Conservation (phyloP, 2,888 invertebrate species). For the Sarcophaga carnaria region DNA sequence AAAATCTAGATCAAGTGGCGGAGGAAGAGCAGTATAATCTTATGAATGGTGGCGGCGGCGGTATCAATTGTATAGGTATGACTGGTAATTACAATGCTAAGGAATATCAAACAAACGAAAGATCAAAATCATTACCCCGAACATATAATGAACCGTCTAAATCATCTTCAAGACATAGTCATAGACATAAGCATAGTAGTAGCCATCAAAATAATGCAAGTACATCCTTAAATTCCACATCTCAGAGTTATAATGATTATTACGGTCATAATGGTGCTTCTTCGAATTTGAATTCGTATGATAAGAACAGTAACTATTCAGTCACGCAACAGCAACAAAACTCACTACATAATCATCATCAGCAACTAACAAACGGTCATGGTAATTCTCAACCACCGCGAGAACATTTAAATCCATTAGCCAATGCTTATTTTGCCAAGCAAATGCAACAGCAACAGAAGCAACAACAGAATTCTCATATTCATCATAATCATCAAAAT, state of each 20-base stretch:
- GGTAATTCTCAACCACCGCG: conserved; percentile 66
- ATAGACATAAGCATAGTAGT: conserved; percentile 72
- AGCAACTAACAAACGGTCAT: conserved; percentile 69
- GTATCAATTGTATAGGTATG: conserved; percentile 15
- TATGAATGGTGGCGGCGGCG: conserved; percentile 64
- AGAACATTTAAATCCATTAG: conserved; percentile 77
- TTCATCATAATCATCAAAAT: conserved; percentile 54
- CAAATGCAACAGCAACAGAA: conserved; percentile 75
- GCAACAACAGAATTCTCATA: conserved; percentile 65
- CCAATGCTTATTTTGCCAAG: conserved; percentile 79
- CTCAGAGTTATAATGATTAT: conserved; percentile 71
- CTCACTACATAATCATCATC: conserved; percentile 75
- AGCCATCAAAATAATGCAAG: conserved; percentile 72
- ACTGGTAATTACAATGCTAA: conserved; percentile 71
- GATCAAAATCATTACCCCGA: conserved; percentile 84
- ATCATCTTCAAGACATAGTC: conserved; percentile 69
- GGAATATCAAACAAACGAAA: conserved; percentile 76
- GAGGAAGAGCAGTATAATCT: conserved; percentile 79
- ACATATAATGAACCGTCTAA: conserved; percentile 78
- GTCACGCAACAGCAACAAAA: conserved; percentile 71
- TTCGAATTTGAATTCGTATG: conserved; percentile 72
- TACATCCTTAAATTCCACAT: conserved; percentile 61
- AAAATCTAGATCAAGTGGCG: conserved; percentile 81
- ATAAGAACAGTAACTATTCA: conserved; percentile 79
- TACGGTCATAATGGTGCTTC: conserved; percentile 66